These are phyloP conservation scores for Oscheius sp. DNA, from an alignment of 2,888 invertebrate species.

Conservation along the genomic window DNA sequence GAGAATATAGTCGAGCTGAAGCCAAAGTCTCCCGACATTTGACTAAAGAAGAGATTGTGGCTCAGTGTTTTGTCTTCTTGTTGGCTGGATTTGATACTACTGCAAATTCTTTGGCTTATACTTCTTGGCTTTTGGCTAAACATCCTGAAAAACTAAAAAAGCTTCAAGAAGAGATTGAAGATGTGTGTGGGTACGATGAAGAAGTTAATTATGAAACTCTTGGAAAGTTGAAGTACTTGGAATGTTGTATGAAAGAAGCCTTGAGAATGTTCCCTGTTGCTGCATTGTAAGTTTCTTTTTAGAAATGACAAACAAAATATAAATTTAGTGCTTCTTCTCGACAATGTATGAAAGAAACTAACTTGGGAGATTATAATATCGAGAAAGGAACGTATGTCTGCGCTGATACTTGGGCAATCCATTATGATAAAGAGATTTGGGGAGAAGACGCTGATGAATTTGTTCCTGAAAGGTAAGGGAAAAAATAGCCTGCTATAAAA, in stretches of 20 bases:
- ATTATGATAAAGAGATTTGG: slow-evolving; percentile 60
- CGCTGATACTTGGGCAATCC: slow-evolving; percentile 59
- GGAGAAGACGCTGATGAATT: slow-evolving; percentile 64
- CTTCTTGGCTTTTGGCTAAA: slow-evolving; percentile 72
- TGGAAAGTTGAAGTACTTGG: slow-evolving; percentile 52
- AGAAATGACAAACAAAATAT: neutral
- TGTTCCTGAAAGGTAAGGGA: slow-evolving; percentile 57
- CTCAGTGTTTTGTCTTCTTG: slow-evolving; percentile 59
- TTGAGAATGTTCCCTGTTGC: slow-evolving; percentile 61
- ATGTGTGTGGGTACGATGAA: slow-evolving; percentile 40
- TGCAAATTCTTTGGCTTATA: slow-evolving; percentile 72
- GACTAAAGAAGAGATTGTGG: slow-evolving; percentile 54
- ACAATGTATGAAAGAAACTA: slow-evolving; percentile 48
- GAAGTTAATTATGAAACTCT: slow-evolving; percentile 48
- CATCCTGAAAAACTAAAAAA: slow-evolving; percentile 37
- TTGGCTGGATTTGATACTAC: slow-evolving; percentile 72
- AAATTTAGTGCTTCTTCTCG: slow-evolving; percentile 50
- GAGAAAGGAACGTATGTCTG: slow-evolving; percentile 55
- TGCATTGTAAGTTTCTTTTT: slow-evolving; percentile 44
- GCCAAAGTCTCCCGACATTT: slow-evolving; percentile 48
- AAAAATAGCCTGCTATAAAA: neutral
- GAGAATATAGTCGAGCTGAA: neutral
- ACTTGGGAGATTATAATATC: slow-evolving; percentile 49
- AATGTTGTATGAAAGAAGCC: slow-evolving; percentile 59
- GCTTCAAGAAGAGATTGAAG: slow-evolving; percentile 53